phyloP scores from a whole-genome alignment of 2,113 vertebrate genomes.

The Ptilorrhoa leucosticta region DNA sequence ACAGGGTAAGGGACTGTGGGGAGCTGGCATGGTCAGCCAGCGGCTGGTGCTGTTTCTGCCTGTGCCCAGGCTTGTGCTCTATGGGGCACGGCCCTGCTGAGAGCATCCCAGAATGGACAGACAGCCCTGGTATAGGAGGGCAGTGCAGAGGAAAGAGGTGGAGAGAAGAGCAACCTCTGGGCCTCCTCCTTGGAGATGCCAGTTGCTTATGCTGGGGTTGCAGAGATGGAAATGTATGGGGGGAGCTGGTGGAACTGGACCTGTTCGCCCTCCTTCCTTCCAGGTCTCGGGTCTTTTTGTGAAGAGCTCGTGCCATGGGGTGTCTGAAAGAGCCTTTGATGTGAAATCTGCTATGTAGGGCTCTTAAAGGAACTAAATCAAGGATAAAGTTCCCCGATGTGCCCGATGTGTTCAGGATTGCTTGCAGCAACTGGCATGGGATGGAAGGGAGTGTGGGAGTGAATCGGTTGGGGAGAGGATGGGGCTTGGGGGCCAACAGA shows the following conservation, averaged over 20 bases:
- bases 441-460: neutral
- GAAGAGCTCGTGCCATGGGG: accelerated
- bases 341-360: neutral
- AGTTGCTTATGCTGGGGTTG: accelerated
- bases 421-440: neutral
- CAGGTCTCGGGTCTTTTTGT: neutral
- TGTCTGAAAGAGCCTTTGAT: neutral
- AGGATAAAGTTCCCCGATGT: neutral
- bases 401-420: accelerated
- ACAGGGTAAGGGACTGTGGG: accelerated
- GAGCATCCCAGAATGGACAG: neutral
- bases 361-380: neutral
- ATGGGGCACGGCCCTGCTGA: accelerated
- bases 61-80: neutral
- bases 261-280: neutral
- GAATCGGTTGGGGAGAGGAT: neutral
- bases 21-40: accelerated
- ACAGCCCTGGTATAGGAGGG: neutral
- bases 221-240: accelerated
- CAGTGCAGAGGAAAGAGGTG: neutral
- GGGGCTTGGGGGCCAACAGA: neutral
- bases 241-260: neutral
- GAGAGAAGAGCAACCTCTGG: neutral
- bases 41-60: accelerated
- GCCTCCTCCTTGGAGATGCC: neutral